Percentiles rank a stretch among this genome's conserved stretches.
phyloP scores from a whole-genome alignment of 2,113 vertebrate genomes.

The Neofelis nebulosa region DNA sequence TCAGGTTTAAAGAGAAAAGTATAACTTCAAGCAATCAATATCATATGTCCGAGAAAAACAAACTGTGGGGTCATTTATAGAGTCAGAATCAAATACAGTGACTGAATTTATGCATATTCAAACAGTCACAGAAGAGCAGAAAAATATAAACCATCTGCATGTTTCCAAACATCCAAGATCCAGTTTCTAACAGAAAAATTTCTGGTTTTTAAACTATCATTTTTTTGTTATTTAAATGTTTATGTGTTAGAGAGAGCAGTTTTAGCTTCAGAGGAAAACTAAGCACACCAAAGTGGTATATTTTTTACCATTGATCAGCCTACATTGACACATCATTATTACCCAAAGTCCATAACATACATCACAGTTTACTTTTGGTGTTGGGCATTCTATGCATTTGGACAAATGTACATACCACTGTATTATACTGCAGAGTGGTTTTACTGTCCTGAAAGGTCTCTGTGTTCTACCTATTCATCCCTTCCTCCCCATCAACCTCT shows the following conservation, averaged over 20 bases:
- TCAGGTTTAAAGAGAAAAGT: background rate
- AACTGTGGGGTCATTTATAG: background rate
- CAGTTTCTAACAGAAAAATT: background rate
- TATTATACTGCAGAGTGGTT: background rate
- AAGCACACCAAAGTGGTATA: background rate
- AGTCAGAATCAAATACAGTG: background rate
- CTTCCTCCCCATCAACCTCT: background rate
- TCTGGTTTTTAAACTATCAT: background rate
- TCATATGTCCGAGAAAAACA: background rate
- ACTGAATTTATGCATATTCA: background rate
- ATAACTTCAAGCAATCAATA: background rate
- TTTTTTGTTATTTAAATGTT: background rate
- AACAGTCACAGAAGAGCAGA: background rate
- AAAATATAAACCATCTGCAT: background rate
- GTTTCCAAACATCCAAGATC: background rate
- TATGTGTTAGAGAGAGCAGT: background rate
- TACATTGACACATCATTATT: background rate
- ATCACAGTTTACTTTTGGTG: background rate
- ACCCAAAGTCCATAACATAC: background rate
- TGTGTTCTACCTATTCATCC: background rate
- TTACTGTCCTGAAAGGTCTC: background rate
- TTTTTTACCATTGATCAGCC: background rate
- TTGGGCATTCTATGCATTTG: background rate
- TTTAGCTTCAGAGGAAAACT: background rate
- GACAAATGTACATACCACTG: background rate